Evolutionary conservation across 2,113 vertebrate genomes (phyloP), one percentile per base, ranked within the genome.

Genomic region (Dendropsophus ebraccatus): DNA sequence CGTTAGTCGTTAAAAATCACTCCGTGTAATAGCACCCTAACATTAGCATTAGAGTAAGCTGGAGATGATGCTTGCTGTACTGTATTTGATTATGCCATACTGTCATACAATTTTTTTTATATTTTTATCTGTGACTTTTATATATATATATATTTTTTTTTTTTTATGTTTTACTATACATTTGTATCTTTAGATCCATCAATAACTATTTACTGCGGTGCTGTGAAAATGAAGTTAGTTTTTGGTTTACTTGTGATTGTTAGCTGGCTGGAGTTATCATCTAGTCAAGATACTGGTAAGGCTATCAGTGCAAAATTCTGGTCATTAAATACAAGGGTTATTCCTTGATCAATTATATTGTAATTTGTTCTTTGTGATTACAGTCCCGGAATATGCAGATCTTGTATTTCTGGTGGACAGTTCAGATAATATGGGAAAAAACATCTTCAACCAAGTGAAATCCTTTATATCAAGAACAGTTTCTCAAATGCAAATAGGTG

Each of bases 381-480:
- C 88, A 81, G 92, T 86, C 5, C 80, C 89, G 0, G 70, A 89
- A 70, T 90, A 88, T 25, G 88, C 89, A 25, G 93, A 93, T 28
- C 69, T 93, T 1, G 90, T 94, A 23, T 91, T 94, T 62, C 90
- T 93, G 78, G 77, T 92, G 85, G 93, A 92, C 54, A 90, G 89
- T 83, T 93, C 92, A 0, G 86, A 90, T 21, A 35, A 52, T 65
- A 83, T 93, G 87, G 91, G 90, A 25, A 1, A 1, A 0, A 90
- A 90, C 17, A 62, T 69, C 72, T 92, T 93, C 17, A 87, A 56
- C 0, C 76, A 81, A 16, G 84, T 93, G 72, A 92, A 86, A 89
- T 3, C 13, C 0, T 91, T 92, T 70, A 70, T 94, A 58, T 88
- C 0, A 82, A 92, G 28, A 49, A 50, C 86, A 14, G 81, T 94